Evolutionary conservation across 2,888 invertebrate species (phyloP), one percentile per base, ranked within the genome.

Genomic region (Euspilapteryx auroguttella): DNA sequence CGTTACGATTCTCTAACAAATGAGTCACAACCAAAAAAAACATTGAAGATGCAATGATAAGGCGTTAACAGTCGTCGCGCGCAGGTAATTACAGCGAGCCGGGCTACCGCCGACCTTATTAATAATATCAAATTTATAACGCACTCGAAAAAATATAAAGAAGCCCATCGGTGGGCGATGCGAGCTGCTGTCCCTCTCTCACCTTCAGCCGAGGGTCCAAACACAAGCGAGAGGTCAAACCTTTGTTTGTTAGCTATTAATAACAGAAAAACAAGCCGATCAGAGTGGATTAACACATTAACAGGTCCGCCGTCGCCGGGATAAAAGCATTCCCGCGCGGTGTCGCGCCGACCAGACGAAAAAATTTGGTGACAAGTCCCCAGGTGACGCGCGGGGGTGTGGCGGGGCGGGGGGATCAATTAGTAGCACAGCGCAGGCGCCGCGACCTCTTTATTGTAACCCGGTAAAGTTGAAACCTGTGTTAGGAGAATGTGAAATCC

Each of bases 201-300:
- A 17, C 34, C 10, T 11, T 11, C 25, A 12, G 13, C 13, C 7
- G 11, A 4, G 3, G 10, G 32, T 27, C 27, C 31, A 34, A 22
- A 45, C 25, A 41, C 33, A 45, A 49, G 47, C 35, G 49, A 33
- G 56, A 51, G 36, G 38, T 33, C 28, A 23, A 33, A 30, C 34
- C 37, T 49, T 41, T 53, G 55, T 62, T 55, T 54, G 61, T 58
- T 53, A 54, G 57, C 57, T 55, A 64, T 63, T 61, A 64, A 61
- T 66, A 63, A 56, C 57, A 48, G 49, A 48, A 46, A 46, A 54
- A 64, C 66, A 57, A 53, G 57, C 45, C 55, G 57, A 55, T 52
- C 54, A 17, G 50, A 69, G 62, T 66, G 68, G 65, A 71, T 71
- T 71, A 71, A 71, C 63, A 71, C 69, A 68, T 69, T 68, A 69